These are phyloP conservation scores for Mycalesis mineus DNA, from an alignment of 2,888 invertebrate species.

Conservation along the genomic window DNA sequence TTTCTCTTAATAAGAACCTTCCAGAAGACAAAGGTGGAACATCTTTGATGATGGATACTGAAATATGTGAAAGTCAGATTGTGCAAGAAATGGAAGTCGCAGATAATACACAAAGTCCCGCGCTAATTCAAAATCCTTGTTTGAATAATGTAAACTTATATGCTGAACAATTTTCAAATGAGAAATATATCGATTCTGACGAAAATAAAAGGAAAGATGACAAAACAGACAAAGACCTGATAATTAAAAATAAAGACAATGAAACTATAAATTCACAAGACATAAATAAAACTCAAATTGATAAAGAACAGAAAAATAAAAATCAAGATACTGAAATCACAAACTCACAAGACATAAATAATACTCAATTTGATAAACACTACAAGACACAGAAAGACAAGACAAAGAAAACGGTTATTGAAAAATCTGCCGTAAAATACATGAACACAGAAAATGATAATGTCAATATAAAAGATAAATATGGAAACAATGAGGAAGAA, in stretches of 20 bases:
- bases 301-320: neutral
- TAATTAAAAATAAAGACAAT: neutral
- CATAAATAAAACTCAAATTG: neutral
- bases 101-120: slow-evolving; percentile 17
- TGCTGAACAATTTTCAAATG: slow-evolving; percentile 48
- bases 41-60: slow-evolving; percentile 13
- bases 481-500: neutral
- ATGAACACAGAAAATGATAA: neutral
- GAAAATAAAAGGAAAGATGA: slow-evolving; percentile 34
- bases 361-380: neutral
- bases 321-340: too few species aligned
- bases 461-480: neutral
- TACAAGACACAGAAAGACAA: neutral
- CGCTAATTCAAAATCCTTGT: slow-evolving; percentile 47
- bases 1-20: slow-evolving; percentile 3
- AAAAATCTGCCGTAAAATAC: too few species aligned
- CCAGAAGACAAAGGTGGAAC: slow-evolving; percentile 5
- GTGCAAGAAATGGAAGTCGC: slow-evolving; percentile 13
- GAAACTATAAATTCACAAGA: neutral
- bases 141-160: slow-evolving; percentile 58
- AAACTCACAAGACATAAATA: too few species aligned
- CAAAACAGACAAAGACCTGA: slow-evolving; percentile 18
- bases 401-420: neutral
- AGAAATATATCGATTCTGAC: slow-evolving; percentile 45
- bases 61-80: slow-evolving; percentile 28